Evolutionary conservation across 2,113 vertebrate species (phyloP).

Genomic region (Grammomys surdaster): DNA sequence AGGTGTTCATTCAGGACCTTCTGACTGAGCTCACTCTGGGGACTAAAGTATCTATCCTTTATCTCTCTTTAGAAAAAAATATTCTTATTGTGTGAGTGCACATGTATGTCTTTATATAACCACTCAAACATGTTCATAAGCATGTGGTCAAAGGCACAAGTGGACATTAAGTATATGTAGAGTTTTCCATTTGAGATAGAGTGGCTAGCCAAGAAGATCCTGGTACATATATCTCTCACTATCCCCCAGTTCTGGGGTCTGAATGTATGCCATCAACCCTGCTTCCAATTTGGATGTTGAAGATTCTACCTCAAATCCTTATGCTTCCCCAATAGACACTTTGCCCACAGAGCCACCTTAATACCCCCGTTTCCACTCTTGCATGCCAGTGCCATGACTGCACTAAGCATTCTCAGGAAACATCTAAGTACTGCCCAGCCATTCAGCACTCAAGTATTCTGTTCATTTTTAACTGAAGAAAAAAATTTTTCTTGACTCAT

Average conservation of each 20-base stretch:
- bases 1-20: not conserved
- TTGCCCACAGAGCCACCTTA: too few relatives aligned
- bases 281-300: not conserved
- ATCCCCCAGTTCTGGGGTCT: too few relatives aligned
- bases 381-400: constrained; percentile 58
- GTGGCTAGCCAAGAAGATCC: not conserved
- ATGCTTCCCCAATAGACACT: not conserved
- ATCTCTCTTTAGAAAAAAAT: not conserved
- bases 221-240: too few relatives aligned
- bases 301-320: not conserved
- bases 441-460: constrained; percentile 53
- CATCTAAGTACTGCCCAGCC: constrained; percentile 29
- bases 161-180: not conserved
- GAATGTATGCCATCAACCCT: not conserved
- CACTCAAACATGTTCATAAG: too few relatives aligned
- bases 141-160: too few relatives aligned
- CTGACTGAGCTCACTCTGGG: not conserved
- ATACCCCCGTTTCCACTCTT: not conserved
- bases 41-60: not conserved
- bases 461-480: constrained; percentile 82
- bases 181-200: not conserved
- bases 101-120: not conserved
- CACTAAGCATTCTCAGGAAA: constrained; percentile 37
- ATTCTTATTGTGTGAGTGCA: not conserved
- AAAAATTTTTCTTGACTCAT: constrained; percentile 82